Percentiles rank a stretch among this genome's conserved stretches.
Conservation (phyloP, 2,113 vertebrate genomes). For the Tyto alba region DNA sequence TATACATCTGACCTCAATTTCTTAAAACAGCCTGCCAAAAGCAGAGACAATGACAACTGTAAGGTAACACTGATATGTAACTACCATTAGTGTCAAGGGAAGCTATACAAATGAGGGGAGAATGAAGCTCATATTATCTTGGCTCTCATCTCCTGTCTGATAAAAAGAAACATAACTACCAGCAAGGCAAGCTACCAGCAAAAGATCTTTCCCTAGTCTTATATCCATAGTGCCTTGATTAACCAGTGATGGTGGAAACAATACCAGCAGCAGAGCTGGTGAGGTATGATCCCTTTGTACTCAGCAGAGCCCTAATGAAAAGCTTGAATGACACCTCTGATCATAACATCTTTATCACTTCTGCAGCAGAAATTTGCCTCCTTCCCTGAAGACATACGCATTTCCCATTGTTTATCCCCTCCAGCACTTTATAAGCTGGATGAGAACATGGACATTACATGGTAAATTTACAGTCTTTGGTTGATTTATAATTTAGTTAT, state of each 20-base stretch:
- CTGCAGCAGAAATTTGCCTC: background rate
- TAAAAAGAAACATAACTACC: background rate
- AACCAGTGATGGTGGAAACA: background rate
- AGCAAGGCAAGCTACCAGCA: background rate
- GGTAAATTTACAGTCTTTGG: background rate
- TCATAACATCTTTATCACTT: background rate
- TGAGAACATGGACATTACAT: background rate
- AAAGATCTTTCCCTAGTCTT: background rate
- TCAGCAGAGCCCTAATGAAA: background rate
- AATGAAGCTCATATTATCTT: background rate
- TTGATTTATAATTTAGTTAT: background rate
- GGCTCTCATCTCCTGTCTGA: background rate
- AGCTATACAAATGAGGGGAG: background rate
- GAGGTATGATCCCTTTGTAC: background rate
- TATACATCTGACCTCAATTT: background rate
- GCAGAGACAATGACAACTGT: background rate
- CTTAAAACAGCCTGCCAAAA: constrained; percentile 26
- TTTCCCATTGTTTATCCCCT: background rate
- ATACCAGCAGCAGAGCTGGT: background rate
- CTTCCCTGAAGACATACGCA: background rate
- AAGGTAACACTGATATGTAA: background rate
- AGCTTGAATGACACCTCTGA: background rate
- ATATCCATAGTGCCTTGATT: background rate
- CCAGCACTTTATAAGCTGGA: background rate
- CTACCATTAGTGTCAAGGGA: constrained; percentile 1